Conservation (phyloP, 2,888 invertebrate species). For the Vannuccia rotundouncinata region DNA sequence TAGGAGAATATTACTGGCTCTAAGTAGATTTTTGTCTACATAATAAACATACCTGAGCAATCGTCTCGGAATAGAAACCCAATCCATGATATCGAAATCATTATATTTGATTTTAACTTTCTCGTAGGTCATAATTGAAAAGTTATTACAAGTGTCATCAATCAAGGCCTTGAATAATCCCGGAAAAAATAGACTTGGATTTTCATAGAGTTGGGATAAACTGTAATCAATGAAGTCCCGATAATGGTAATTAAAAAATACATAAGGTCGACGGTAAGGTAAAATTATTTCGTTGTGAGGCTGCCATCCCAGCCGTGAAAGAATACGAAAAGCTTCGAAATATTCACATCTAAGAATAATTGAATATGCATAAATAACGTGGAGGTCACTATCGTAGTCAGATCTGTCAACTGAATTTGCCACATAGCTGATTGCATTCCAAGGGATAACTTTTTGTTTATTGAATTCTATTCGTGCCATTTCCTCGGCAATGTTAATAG, state of each 20-base stretch:
- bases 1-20: conserved; percentile 4
- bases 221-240: conserved; percentile 25
- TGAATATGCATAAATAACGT: conserved; percentile 28
- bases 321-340: not conserved
- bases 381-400: conserved; percentile 2
- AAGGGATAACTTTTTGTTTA: not conserved
- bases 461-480: not conserved
- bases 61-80: conserved; percentile 26
- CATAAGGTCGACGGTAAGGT: conserved; percentile 28
- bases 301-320: conserved; percentile 3
- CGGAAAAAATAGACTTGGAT: not conserved
- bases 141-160: not conserved
- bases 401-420: not conserved
- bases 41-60: conserved; percentile 19
- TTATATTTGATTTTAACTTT: conserved; percentile 20
- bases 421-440: conserved; percentile 2
- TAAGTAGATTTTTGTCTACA: conserved; percentile 17
- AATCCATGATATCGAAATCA: conserved; percentile 3
- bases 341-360: conserved; percentile 18
- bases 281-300: conserved; percentile 19
- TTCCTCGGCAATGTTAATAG: not conserved
- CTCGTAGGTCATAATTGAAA: conserved; percentile 18
- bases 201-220: conserved; percentile 27
- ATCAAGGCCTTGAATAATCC: conserved; percentile 2
- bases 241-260: conserved; percentile 6